These are phyloP conservation scores for Ctenoplectra terminalis DNA, from an alignment of 1,140 invertebrate genomes.

Conservation along the genomic window DNA sequence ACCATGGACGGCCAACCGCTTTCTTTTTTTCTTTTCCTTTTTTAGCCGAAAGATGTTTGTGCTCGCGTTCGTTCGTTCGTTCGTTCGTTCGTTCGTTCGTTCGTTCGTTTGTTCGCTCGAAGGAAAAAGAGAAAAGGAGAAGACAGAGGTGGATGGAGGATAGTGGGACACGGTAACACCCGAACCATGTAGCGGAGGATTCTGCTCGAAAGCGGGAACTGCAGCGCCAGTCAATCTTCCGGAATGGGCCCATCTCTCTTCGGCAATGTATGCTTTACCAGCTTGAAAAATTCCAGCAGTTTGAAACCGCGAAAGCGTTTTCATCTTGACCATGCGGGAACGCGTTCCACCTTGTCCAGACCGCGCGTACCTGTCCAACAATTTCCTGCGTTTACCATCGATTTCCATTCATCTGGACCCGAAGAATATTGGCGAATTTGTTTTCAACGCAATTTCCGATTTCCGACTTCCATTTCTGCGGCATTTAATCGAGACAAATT, in stretches of 20 bases:
- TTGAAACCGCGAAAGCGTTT: conserved; percentile 49
- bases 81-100: too few relatives aligned
- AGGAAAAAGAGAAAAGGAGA: neutral
- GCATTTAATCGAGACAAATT: too few relatives aligned
- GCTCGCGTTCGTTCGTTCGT: neutral
- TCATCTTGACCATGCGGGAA: conserved; percentile 1
- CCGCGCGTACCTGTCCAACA: too few relatives aligned
- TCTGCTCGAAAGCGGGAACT: conserved; percentile 6
- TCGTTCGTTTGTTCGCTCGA: neutral
- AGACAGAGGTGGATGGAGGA: too few relatives aligned
- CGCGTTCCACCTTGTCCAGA: neutral
- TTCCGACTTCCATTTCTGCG: too few relatives aligned
- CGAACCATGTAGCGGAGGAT: neutral
- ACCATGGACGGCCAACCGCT: neutral
- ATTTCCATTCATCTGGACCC: too few relatives aligned
- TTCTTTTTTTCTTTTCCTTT: too few relatives aligned
- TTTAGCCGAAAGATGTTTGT: too few relatives aligned
- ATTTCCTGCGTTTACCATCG: too few relatives aligned
- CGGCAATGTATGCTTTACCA: conserved; percentile 67
- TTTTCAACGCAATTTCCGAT: too few relatives aligned
- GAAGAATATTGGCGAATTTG: too few relatives aligned
- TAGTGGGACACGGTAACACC: neutral
- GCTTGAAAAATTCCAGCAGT: conserved; percentile 57
- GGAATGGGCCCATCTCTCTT: conserved; percentile 69
- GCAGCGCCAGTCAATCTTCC: conserved; percentile 68